Percentiles rank a stretch among this genome's conserved stretches.
phyloP scores from a whole-genome alignment of 2,888 invertebrate species.

The Leptinotarsa rubiginosa region DNA sequence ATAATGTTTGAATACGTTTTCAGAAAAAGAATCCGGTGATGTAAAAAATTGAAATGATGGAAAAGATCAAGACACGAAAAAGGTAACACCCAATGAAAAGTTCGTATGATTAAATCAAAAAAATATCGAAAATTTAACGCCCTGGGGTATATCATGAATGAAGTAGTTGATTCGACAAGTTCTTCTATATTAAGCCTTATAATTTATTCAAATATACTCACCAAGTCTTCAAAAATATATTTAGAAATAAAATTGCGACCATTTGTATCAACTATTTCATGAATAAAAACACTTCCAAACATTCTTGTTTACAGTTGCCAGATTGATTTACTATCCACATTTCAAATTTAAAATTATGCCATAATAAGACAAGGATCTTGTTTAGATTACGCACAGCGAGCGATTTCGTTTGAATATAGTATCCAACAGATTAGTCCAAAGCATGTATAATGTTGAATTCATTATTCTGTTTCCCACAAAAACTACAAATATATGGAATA shows the following conservation, averaged over 20 bases:
- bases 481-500: not conserved
- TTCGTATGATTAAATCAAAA: too few relatives aligned
- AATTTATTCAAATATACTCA: too few relatives aligned
- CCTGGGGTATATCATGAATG: too few relatives aligned
- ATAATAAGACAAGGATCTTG: constrained; percentile 5
- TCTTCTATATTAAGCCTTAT: too few relatives aligned
- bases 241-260: not conserved
- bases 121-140: too few relatives aligned
- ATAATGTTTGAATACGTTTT: too few relatives aligned
- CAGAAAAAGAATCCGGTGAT: too few relatives aligned
- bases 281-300: constrained; percentile 9
- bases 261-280: not conserved
- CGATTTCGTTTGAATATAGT: constrained; percentile 7
- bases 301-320: constrained; percentile 9
- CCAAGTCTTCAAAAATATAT: too few relatives aligned
- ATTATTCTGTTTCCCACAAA: not conserved
- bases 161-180: not conserved
- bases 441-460: not conserved
- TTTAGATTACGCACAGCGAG: constrained; percentile 3
- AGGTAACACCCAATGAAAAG: too few relatives aligned
- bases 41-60: too few relatives aligned
- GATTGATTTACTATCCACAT: constrained; percentile 4
- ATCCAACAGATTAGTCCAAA: not conserved
- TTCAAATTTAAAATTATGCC: constrained; percentile 4
- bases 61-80: too few relatives aligned